Base-by-base conservation (phyloP, 2,113 vertebrate species). In the Syngnathus typhle region DNA sequence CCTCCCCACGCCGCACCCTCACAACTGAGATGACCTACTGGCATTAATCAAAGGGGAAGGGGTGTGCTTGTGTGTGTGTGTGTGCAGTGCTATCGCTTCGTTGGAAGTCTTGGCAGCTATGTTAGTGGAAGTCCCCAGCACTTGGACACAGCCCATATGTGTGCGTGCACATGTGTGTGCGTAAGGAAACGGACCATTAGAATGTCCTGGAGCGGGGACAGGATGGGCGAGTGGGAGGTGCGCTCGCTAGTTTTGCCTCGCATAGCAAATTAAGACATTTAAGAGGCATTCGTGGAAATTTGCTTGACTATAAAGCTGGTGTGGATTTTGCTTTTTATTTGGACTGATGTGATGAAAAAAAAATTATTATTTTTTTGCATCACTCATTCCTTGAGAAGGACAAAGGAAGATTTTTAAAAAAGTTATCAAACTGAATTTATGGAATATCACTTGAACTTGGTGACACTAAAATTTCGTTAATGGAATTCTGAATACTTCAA, bases 51-150 rank as follows among this genome's bases (percentile, higher is more conserved):
- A 59, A 68, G 72, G 78, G 72, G 77, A 76, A 79, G 73, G 73
- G 59, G 11, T 64, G 23, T 69, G 69, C 37, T 68, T 55, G 67
- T 64, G 71, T 70, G 9, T 63, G 62, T 56, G 27, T 64, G 23
- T 69, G 49, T 32, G 51, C 41, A 61, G 69, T 21, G 46, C 67
- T 82, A 85, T 87, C 80, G 64, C 82, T 61, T 75, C 68, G 72
- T 82, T 86, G 85, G 77, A 87, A 85, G 79, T 81, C 82, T 91
- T 91, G 89, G 89, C 90, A 91, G 86, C 76, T 71, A 60, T 60
- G 67, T 73, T 69, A 77, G 82, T 89, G 90, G 89, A 91, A 91
- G 89, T 91, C 89, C 90, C 89, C 89, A 81, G 73, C 71, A 79
- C 66, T 82, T 83, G 82, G 85, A 82, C 73, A 68, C 83, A 86